These are phyloP conservation scores for Ptychobarbus kaznakovi DNA, from an alignment of 2,797 vertebrate genomes.

Conservation along the genomic window DNA sequence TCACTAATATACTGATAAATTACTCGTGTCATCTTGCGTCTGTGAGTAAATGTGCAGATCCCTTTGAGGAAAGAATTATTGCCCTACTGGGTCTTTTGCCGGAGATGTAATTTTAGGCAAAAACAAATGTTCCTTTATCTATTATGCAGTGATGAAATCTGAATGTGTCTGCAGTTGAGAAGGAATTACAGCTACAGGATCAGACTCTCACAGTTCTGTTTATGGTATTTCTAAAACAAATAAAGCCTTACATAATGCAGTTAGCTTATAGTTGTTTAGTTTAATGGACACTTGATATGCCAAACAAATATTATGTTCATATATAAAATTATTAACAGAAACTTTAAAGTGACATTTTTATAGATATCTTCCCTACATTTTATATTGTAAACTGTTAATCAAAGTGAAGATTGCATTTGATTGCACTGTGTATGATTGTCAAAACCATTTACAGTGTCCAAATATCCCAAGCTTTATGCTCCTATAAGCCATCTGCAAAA, in stretches of 20 bases:
- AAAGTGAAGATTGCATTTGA: neutral
- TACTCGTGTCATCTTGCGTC: slow-evolving; percentile 10
- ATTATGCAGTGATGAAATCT: slow-evolving; percentile 25
- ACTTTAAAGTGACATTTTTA: neutral
- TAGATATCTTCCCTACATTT: neutral
- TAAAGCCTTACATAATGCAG: neutral
- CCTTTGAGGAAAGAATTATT: neutral
- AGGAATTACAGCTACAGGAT: neutral
- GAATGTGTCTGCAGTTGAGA: neutral
- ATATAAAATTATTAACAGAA: neutral
- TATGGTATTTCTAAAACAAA: slow-evolving; percentile 8
- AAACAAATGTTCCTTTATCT: slow-evolving; percentile 27
- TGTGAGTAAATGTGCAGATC: slow-evolving; percentile 29
- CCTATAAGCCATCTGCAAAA: slow-evolving; percentile 14
- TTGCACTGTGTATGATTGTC: neutral
- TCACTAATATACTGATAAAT: slow-evolving; percentile 30
- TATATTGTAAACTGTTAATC: neutral
- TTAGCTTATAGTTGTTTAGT: neutral
- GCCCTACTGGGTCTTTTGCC: neutral
- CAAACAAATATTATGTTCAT: neutral
- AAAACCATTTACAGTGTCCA: neutral
- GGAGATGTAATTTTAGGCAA: slow-evolving; percentile 12
- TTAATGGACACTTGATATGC: neutral
- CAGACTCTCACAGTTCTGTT: neutral
- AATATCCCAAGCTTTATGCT: slow-evolving; percentile 17